Conservation (phyloP, 2,888 invertebrate species). For the Tribolium freemani region DNA sequence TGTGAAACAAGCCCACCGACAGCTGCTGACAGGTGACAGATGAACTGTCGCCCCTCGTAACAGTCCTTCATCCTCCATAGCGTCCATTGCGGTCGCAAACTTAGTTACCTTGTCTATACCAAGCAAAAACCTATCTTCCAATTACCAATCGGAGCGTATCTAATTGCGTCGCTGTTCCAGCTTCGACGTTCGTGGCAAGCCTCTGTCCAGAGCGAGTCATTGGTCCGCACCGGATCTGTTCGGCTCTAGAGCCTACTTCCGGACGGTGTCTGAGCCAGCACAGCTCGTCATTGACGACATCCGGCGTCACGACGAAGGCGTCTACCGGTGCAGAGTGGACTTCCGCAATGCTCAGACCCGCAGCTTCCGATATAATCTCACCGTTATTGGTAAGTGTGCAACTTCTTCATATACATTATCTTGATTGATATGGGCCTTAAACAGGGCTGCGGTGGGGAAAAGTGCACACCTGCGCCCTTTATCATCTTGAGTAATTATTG, state of each 20-base stretch:
- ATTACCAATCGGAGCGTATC: not conserved
- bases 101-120: slow-evolving; percentile 54
- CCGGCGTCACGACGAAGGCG: slow-evolving; percentile 88
- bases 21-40: not conserved
- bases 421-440: slow-evolving; percentile 19
- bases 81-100: slow-evolving; percentile 57
- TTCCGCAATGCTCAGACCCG: slow-evolving; percentile 91
- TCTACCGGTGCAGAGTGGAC: slow-evolving; percentile 91
- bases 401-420: slow-evolving; percentile 10
- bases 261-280: slow-evolving; percentile 83
- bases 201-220: slow-evolving; percentile 83
- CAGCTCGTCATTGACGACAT: slow-evolving; percentile 86
- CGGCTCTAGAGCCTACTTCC: slow-evolving; percentile 88
- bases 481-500: slow-evolving; percentile 28
- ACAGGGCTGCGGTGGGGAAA: not conserved
- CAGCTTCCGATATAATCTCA: slow-evolving; percentile 90
- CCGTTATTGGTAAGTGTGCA: slow-evolving; percentile 85
- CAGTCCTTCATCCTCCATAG: slow-evolving; percentile 49
- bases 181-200: slow-evolving; percentile 89
- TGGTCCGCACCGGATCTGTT: slow-evolving; percentile 90
- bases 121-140: no score
- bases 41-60: slow-evolving; percentile 48
- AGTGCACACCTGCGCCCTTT: slow-evolving; percentile 19
- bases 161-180: slow-evolving; percentile 72
- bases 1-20: no score